These are phyloP conservation scores for Cordilura impudica DNA, from an alignment of 2,888 invertebrate species.

Conservation along the genomic window DNA sequence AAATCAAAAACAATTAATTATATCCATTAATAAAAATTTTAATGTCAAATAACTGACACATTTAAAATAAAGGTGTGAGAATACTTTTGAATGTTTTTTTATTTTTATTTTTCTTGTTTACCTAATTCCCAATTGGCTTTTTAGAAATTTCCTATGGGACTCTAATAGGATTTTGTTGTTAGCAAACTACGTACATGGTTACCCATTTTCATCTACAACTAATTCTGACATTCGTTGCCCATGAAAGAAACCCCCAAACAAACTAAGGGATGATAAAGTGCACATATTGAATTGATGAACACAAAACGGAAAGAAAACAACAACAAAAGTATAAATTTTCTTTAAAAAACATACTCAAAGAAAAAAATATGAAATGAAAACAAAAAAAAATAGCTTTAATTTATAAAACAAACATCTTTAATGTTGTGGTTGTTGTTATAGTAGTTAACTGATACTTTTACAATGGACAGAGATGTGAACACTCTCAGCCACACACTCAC, in stretches of 20 bases:
- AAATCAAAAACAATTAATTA: too few relatives aligned
- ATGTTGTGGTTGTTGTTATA: not conserved
- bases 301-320: not conserved
- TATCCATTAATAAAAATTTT: not conserved
- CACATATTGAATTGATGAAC: not conserved
- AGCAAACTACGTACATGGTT: not conserved
- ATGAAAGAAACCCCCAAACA: not conserved
- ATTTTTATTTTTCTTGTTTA: too few relatives aligned
- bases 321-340: too few relatives aligned
- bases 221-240: constrained; percentile 31
- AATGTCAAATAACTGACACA: not conserved
- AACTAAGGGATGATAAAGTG: constrained; percentile 7
- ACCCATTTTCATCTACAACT: constrained; percentile 22
- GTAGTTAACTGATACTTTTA: constrained; percentile 21
- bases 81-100: too few relatives aligned
- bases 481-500: not conserved
- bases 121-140: too few relatives aligned
- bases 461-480: not conserved
- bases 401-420: constrained; percentile 19
- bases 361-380: too few relatives aligned
- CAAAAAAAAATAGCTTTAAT: not conserved
- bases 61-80: too few relatives aligned
- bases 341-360: too few relatives aligned
- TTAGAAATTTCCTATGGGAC: not conserved
- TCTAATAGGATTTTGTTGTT: not conserved